Percentiles rank a stretch among this genome's conserved stretches.
Conservation (phyloP, 2,113 vertebrate genomes). For the Bubo blakistoni region DNA sequence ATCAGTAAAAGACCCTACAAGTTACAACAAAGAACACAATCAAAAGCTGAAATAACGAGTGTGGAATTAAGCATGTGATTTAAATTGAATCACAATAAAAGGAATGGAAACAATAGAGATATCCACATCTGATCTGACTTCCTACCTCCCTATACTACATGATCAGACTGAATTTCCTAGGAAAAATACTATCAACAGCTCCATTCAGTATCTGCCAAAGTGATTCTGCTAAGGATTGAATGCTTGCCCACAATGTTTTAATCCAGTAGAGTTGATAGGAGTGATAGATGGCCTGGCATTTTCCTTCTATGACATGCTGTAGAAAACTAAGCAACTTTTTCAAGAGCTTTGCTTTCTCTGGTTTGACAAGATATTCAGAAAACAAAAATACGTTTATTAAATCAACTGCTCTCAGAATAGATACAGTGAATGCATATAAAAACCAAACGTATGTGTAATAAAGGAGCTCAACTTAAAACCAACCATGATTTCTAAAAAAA, state of each 20-base stretch:
- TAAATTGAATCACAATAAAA: conserved; percentile 15
- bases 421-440: background rate
- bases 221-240: background rate
- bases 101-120: background rate
- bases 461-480: background rate
- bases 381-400: background rate
- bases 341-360: background rate
- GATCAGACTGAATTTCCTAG: background rate
- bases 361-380: background rate
- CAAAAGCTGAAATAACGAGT: background rate
- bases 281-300: background rate
- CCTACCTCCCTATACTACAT: background rate
- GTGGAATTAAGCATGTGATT: conserved; percentile 1
- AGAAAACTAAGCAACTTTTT: background rate
- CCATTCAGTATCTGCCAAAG: background rate
- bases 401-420: background rate
- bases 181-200: background rate
- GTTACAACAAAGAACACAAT: background rate
- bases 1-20: background rate
- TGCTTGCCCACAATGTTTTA: background rate
- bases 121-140: background rate
- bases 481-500: background rate
- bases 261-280: background rate
- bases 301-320: background rate
- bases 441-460: background rate